These are phyloP conservation scores for Plebejus anna DNA, from an alignment of 2,888 invertebrate genomes.

Conservation along the genomic window DNA sequence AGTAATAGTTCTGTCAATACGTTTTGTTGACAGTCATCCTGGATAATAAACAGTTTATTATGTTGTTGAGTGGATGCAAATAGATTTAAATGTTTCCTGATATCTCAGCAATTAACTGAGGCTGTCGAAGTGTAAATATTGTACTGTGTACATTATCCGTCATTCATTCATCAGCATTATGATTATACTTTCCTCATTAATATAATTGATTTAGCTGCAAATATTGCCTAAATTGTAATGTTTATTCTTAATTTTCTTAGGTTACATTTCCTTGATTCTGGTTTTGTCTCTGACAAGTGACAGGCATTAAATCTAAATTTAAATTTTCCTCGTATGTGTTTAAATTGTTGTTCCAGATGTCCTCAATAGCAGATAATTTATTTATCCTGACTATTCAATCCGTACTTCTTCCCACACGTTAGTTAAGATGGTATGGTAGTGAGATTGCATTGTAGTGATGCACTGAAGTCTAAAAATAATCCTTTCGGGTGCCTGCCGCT, in stretches of 20 bases:
- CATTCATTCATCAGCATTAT: background rate
- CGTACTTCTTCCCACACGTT: constrained; percentile 1
- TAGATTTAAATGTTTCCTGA: constrained; percentile 22
- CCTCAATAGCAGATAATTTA: background rate
- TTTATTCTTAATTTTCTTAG: background rate
- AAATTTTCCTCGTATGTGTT: background rate
- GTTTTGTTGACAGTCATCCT: constrained; percentile 10
- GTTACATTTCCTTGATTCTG: background rate
- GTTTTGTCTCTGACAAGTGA: background rate
- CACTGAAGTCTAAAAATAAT: background rate
- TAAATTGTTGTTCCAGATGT: background rate
- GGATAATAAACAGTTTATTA: background rate
- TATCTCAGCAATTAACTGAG: constrained; percentile 5
- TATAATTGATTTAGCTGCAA: background rate
- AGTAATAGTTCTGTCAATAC: background rate
- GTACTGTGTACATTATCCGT: background rate
- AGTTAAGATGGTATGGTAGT: background rate
- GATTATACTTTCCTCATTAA: background rate
- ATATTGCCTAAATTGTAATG: background rate
- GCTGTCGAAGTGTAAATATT: constrained; percentile 13
- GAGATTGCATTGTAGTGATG: background rate
- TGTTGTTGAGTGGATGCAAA: constrained; percentile 9
- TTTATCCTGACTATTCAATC: background rate
- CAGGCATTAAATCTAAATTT: background rate
- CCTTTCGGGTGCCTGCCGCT: background rate